A percentile compares a stretch with the other conserved stretches of the same genome.
phyloP scores from a whole-genome alignment of 2,113 vertebrate genomes.

The Pseudonaja textilis region DNA sequence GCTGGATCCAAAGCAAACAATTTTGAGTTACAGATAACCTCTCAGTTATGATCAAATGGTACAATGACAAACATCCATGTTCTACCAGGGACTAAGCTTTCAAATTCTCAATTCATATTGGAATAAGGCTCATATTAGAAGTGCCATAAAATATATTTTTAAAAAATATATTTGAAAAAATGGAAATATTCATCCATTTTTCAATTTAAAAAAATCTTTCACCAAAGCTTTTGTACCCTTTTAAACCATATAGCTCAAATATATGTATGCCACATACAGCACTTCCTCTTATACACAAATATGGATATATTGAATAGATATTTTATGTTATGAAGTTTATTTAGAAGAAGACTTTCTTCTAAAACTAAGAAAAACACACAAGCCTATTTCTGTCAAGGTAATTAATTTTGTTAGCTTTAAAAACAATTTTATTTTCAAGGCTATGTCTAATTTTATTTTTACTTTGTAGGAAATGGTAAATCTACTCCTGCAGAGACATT shows the following conservation, averaged over 20 bases:
- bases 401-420: constrained; percentile 21
- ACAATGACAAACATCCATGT: not conserved
- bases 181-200: constrained; percentile 39
- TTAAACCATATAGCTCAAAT: constrained; percentile 35
- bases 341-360: constrained; percentile 13
- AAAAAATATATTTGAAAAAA: constrained; percentile 26
- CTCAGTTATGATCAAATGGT: constrained; percentile 28
- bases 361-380: constrained; percentile 25
- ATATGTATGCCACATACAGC: not conserved
- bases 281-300: not conserved
- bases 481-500: not conserved
- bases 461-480: not conserved
- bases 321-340: constrained; percentile 35
- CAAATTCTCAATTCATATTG: constrained; percentile 13
- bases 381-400: constrained; percentile 10
- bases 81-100: constrained; percentile 18
- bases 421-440: not conserved
- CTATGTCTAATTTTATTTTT: constrained; percentile 23
- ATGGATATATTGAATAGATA: not conserved
- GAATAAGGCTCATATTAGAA: not conserved
- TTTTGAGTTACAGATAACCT: not conserved
- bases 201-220: constrained; percentile 41
- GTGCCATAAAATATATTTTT: not conserved
- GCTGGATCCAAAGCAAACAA: not conserved
- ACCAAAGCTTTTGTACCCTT: constrained; percentile 26